phyloP scores from a whole-genome alignment of 2,113 vertebrate species.

The Strix aluco region DNA sequence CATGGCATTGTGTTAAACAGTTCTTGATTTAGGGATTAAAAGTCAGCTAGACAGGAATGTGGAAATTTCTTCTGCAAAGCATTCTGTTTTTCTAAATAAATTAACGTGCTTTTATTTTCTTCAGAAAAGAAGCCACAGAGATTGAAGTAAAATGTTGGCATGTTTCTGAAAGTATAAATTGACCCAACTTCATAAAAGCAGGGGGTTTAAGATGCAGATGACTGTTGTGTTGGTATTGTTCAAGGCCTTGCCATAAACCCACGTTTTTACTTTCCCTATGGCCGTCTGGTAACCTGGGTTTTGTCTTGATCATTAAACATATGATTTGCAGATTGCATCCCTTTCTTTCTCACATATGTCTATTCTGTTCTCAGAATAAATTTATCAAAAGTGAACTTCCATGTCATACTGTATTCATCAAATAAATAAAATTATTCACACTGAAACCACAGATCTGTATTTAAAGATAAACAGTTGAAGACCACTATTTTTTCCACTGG shows the following conservation, averaged over 20 bases:
- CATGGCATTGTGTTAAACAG: not conserved
- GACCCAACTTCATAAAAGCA: not conserved
- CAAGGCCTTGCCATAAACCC: not conserved
- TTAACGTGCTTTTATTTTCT: not conserved
- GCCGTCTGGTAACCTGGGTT: not conserved
- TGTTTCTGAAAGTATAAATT: not conserved
- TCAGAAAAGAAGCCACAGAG: not conserved
- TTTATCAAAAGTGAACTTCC: not conserved
- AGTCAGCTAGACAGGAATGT: not conserved
- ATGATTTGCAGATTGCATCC: not conserved
- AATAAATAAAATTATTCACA: not conserved
- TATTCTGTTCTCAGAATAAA: not conserved
- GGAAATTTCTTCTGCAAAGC: not conserved
- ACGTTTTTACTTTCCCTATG: not conserved
- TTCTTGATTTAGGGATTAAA: constrained; percentile 2
- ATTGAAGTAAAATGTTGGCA: not conserved
- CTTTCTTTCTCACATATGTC: not conserved
- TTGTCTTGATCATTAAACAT: not conserved
- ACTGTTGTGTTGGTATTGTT: not conserved
- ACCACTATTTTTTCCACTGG: not conserved
- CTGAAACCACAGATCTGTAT: not conserved
- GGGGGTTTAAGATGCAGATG: not conserved
- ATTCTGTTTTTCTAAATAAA: not conserved
- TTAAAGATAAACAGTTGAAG: not conserved
- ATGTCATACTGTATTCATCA: not conserved